Evolutionary conservation across 1,140 invertebrate genomes (phyloP).

Genomic region (Whitmania pigra): DNA sequence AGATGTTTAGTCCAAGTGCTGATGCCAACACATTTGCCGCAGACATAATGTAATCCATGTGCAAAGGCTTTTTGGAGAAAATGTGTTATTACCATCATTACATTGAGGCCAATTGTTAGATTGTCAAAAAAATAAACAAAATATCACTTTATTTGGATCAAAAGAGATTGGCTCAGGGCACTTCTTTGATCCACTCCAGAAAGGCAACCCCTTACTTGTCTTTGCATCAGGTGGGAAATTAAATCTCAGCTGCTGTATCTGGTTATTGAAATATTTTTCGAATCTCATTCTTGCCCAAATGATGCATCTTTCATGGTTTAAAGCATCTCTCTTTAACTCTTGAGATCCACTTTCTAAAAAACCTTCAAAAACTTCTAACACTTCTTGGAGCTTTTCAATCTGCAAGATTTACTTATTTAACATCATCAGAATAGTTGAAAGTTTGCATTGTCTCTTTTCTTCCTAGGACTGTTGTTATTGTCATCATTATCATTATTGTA

Average conservation of each 20-base stretch:
- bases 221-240: constrained; percentile 88
- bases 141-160: constrained; percentile 39
- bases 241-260: constrained; percentile 86
- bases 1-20: constrained; percentile 62
- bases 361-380: not conserved
- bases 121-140: not conserved
- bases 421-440: not conserved
- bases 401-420: not conserved
- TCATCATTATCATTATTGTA: no score
- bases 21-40: constrained; percentile 83
- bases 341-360: not conserved
- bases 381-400: not conserved
- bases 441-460: no score
- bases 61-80: constrained; percentile 40
- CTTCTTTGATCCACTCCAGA: constrained; percentile 95
- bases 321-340: not conserved
- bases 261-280: constrained; percentile 84
- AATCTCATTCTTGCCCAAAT: constrained; percentile 78
- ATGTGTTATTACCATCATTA: no score
- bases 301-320: constrained; percentile 55
- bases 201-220: constrained; percentile 70
- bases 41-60: constrained; percentile 81
- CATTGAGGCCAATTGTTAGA: not conserved
- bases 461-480: no score
- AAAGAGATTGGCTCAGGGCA: constrained; percentile 65